A percentile compares a stretch with the other conserved stretches of the same genome.
Conservation (phyloP, 1,140 invertebrate genomes). For the Heliconius hermathena region DNA sequence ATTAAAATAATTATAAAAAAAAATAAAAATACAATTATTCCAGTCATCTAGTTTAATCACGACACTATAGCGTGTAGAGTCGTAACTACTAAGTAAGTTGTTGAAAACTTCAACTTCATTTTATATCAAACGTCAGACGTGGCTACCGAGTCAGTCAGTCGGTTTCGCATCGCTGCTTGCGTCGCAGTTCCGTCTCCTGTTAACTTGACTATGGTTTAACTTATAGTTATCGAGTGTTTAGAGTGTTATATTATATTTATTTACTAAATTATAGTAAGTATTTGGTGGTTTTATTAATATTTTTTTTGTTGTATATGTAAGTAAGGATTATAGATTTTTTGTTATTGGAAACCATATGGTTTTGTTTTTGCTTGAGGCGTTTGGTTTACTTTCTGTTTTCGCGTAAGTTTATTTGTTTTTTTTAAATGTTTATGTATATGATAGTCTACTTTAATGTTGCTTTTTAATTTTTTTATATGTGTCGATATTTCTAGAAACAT, state of each 20-base stretch:
- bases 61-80: slow-evolving; percentile 17
- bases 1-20: not conserved
- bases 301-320: not conserved
- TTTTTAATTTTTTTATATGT: not conserved
- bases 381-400: not conserved
- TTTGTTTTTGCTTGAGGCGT: not conserved
- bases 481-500: not conserved
- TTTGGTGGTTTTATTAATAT: not conserved
- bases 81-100: slow-evolving; percentile 2
- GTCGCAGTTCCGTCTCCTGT: slow-evolving; percentile 23
- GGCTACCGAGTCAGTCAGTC: slow-evolving; percentile 29
- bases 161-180: slow-evolving; percentile 35
- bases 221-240: not conserved
- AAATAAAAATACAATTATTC: not conserved
- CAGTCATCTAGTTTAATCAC: not conserved
- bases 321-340: not conserved
- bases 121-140: not conserved
- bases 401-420: not conserved
- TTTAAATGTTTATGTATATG: not conserved
- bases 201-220: not conserved
- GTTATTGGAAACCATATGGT: not conserved
- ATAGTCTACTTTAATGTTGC: not conserved
- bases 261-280: not conserved
- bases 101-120: not conserved
- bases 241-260: not conserved